A percentile compares a stretch with the other conserved stretches of the same genome.
These are phyloP conservation scores for Ptilorrhoa leucosticta DNA, from an alignment of 2,113 vertebrate genomes.

Conservation along the genomic window DNA sequence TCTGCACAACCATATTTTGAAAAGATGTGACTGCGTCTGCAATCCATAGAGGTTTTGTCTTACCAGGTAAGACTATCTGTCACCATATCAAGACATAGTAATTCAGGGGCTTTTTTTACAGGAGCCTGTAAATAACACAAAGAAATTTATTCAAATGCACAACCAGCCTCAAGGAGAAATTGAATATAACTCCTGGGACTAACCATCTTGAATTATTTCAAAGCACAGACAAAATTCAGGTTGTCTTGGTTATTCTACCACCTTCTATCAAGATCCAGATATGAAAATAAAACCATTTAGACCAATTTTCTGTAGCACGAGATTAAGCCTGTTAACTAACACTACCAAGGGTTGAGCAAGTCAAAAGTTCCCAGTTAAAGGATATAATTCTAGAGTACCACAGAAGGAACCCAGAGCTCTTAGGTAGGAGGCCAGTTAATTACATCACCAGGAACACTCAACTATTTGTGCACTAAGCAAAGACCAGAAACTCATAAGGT, in stretches of 20 bases:
- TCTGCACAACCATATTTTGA: not conserved
- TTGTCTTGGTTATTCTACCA: not conserved
- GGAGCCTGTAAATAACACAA: not conserved
- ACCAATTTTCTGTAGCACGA: not conserved
- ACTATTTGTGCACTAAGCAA: not conserved
- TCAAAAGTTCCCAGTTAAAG: not conserved
- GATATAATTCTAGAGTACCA: accelerated
- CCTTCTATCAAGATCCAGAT: not conserved
- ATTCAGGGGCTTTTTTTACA: not conserved
- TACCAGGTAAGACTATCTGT: not conserved
- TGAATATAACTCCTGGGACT: not conserved
- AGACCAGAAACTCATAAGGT: not conserved
- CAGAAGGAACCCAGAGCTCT: not conserved
- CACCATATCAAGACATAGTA: not conserved
- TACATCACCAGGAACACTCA: not conserved
- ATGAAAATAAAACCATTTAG: not conserved
- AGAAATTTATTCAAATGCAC: not conserved
- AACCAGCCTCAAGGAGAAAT: not conserved
- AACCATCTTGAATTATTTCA: not conserved
- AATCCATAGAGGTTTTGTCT: not conserved
- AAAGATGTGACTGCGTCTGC: not conserved
- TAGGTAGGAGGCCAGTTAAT: not conserved
- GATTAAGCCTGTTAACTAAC: not conserved
- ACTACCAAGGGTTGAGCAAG: not conserved
- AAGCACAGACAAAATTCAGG: not conserved